These are phyloP conservation scores for Machaerirhynchus nigripectus DNA, from an alignment of 2,113 vertebrate species.

Conservation along the genomic window DNA sequence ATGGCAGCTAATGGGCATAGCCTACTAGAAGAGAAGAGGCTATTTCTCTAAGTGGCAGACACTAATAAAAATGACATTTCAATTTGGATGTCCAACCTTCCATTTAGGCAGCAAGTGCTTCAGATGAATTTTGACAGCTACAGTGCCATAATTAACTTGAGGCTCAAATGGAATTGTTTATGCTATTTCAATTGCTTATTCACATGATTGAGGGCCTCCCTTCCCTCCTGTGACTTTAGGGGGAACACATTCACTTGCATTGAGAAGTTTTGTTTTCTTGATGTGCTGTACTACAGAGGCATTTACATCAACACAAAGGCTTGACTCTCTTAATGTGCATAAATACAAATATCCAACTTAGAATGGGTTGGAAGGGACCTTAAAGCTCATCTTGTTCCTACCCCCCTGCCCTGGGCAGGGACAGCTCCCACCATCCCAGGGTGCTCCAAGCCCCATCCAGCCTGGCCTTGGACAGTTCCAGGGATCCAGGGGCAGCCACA, in stretches of 20 bases:
- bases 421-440: neutral
- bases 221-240: neutral
- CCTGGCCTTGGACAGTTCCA: neutral
- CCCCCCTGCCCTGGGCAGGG: neutral
- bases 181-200: neutral
- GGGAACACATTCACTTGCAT: neutral
- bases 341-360: neutral
- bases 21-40: neutral
- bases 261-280: neutral
- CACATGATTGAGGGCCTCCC: neutral
- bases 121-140: conserved; percentile 29
- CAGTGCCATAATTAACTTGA: conserved; percentile 31
- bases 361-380: neutral
- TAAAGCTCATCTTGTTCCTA: neutral
- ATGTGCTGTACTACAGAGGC: neutral
- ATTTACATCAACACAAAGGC: neutral
- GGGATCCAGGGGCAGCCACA: neutral
- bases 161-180: conserved; percentile 21
- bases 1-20: conserved; percentile 38
- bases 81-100: conserved; percentile 49
- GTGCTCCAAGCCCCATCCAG: neutral
- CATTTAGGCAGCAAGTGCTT: conserved; percentile 35
- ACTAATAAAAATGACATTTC: conserved; percentile 54
- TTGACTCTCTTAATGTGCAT: neutral
- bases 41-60: conserved; percentile 20